Evolutionary conservation across 2,113 vertebrate genomes (phyloP).

Genomic region (Haemorhous mexicanus): DNA sequence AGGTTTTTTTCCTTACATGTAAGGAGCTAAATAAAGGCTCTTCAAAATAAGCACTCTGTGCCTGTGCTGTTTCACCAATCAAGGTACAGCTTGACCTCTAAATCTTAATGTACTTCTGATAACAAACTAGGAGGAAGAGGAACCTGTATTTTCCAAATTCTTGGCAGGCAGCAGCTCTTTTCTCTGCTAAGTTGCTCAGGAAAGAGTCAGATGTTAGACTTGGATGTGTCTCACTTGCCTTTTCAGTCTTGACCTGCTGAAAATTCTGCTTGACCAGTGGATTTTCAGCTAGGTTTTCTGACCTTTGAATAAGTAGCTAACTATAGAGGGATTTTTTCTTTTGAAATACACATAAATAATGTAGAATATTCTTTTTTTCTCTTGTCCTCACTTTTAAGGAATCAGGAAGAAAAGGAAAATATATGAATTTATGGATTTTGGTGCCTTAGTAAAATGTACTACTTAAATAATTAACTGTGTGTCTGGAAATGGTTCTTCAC

Average conservation of each 20-base stretch:
- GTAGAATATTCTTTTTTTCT: background rate
- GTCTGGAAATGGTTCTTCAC: background rate
- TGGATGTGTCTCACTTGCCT: background rate
- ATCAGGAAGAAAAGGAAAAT: background rate
- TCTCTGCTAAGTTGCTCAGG: background rate
- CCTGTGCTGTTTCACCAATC: background rate
- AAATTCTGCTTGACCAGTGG: background rate
- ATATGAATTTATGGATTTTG: background rate
- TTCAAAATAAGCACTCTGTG: background rate
- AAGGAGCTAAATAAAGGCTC: background rate
- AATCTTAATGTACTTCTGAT: background rate
- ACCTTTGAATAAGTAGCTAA: background rate
- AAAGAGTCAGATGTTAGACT: background rate
- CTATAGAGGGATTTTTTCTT: background rate
- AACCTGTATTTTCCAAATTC: background rate
- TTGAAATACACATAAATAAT: background rate
- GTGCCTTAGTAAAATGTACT: background rate
- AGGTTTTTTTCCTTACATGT: accelerated
- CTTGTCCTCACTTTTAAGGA: background rate
- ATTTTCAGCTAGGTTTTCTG: background rate
- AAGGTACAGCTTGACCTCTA: background rate
- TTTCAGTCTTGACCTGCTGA: background rate
- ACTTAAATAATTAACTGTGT: background rate
- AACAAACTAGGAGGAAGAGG: background rate
- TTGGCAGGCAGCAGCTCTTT: background rate